Evolutionary conservation across 2,797 vertebrate species (phyloP).

Genomic region (Coendou prehensilis): DNA sequence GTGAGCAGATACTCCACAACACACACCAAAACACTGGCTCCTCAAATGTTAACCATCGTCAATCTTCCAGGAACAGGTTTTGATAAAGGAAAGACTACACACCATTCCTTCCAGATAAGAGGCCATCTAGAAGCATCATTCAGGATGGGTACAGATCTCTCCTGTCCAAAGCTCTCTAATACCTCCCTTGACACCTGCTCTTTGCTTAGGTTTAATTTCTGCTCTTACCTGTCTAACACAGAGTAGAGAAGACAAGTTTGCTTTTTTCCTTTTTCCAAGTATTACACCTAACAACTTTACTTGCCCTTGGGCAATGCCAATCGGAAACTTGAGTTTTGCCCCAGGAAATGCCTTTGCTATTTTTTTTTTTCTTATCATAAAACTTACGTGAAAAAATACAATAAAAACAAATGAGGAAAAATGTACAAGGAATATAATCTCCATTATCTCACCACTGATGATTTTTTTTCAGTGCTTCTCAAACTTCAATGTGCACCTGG

Average conservation of each 20-base stretch:
- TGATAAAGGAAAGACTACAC: neutral
- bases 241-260: neutral
- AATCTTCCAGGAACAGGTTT: neutral
- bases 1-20: neutral
- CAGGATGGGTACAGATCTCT: neutral
- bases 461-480: neutral
- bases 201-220: constrained; percentile 36
- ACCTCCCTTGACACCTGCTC: constrained; percentile 16
- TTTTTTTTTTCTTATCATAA: constrained; percentile 28
- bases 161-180: neutral
- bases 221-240: neutral
- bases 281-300: constrained; percentile 16
- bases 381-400: constrained; percentile 7
- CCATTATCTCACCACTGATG: neutral
- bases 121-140: neutral
- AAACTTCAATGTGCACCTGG: neutral
- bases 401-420: constrained; percentile 9
- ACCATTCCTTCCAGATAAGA: neutral
- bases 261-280: constrained; percentile 64
- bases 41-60: neutral
- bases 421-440: constrained; percentile 10
- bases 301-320: neutral
- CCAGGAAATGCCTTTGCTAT: neutral
- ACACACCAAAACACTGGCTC: neutral
- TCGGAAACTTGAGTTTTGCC: neutral